Conservation (phyloP, 2,113 vertebrate genomes). For the Antechinus flavipes region DNA sequence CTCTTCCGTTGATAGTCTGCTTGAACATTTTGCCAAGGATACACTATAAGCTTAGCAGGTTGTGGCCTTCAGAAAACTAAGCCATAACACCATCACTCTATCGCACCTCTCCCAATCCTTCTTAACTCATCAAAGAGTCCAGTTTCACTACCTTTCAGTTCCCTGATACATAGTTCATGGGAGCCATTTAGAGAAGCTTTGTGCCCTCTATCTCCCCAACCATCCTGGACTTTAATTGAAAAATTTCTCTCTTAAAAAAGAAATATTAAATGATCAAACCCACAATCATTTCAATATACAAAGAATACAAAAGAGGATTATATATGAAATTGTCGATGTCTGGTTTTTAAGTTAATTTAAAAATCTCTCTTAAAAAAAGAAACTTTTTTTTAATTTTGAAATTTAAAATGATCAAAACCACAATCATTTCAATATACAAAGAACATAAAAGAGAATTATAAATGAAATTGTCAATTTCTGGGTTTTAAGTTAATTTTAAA, state of each 20-base stretch:
- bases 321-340: too few relatives aligned
- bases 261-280: too few relatives aligned
- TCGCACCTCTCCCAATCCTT: not conserved
- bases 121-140: not conserved
- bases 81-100: not conserved
- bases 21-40: not conserved
- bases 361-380: not conserved
- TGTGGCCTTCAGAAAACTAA: not conserved
- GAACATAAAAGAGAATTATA: not conserved
- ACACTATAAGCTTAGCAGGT: not conserved
- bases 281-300: too few relatives aligned
- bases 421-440: not conserved
- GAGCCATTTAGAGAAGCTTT: not conserved
- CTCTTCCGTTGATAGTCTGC: not conserved
- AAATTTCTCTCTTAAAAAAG: too few relatives aligned
- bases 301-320: too few relatives aligned
- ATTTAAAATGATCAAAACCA: not conserved
- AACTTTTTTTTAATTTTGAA: not conserved
- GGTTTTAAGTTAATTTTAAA: too few relatives aligned
- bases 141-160: not conserved
- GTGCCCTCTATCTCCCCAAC: not conserved
- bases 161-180: not conserved
- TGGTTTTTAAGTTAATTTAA: too few relatives aligned
- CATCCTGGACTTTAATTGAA: not conserved
- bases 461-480: too few relatives aligned